Conservation (phyloP, 1,140 invertebrate genomes). For the Drosophila sturtevanti region DNA sequence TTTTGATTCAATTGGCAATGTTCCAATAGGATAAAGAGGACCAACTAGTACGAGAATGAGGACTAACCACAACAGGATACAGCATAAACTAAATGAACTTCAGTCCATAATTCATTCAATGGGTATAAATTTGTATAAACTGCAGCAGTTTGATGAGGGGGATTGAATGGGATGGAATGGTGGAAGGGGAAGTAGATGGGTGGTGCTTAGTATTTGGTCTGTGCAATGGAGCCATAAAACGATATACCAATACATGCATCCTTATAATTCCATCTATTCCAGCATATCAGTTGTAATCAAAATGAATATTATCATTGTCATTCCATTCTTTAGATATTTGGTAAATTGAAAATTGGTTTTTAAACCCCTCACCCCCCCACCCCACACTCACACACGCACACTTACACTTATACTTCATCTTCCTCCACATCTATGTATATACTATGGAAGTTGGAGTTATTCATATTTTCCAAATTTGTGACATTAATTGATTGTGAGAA, state of each 20-base stretch:
- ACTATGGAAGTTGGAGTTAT: too few relatives aligned
- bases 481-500: too few relatives aligned
- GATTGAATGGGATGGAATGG: not conserved
- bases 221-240: too few relatives aligned
- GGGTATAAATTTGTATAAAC: not conserved
- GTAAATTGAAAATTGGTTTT: too few relatives aligned
- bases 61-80: not conserved
- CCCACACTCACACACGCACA: too few relatives aligned
- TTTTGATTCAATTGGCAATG: conserved; percentile 63
- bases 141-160: too few relatives aligned
- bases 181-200: not conserved
- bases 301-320: not conserved
- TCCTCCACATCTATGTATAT: too few relatives aligned
- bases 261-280: not conserved
- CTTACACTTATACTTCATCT: too few relatives aligned
- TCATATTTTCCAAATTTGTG: too few relatives aligned
- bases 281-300: not conserved
- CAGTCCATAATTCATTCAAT: not conserved
- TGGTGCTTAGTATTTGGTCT: too few relatives aligned
- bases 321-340: too few relatives aligned
- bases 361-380: too few relatives aligned
- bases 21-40: conserved; percentile 18
- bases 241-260: not conserved
- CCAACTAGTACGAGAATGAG: conserved; percentile 25
- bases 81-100: not conserved